Evolutionary conservation across 2,888 invertebrate species (phyloP).

Genomic region (Rhagophthalmus giganteus): DNA sequence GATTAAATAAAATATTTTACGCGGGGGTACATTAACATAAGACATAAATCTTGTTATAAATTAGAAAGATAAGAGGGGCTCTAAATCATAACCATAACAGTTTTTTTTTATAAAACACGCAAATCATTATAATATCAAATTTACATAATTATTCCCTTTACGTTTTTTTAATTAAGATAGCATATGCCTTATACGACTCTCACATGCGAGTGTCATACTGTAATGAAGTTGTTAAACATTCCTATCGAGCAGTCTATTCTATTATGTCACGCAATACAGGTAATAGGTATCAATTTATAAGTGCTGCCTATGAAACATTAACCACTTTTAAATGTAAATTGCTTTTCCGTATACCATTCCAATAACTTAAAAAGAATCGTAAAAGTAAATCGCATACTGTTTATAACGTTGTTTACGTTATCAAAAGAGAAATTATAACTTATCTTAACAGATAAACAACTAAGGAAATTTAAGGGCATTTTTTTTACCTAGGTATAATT

Average conservation of each 20-base stretch:
- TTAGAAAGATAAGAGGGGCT: slow-evolving; percentile 43
- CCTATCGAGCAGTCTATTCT: slow-evolving; percentile 26
- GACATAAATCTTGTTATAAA: slow-evolving; percentile 33
- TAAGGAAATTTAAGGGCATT: no score
- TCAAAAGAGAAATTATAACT: no score
- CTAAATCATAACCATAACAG: slow-evolving; percentile 41
- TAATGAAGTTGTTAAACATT: slow-evolving; percentile 49
- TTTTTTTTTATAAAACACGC: slow-evolving; percentile 39
- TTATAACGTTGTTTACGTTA: no score
- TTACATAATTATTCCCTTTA: slow-evolving; percentile 48
- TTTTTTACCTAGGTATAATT: no score
- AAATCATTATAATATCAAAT: slow-evolving; percentile 40
- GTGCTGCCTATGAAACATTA: slow-evolving; percentile 21
- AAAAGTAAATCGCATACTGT: no score
- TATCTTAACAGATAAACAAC: no score
- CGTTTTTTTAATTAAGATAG: slow-evolving; percentile 47
- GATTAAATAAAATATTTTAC: neutral
- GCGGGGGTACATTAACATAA: neutral
- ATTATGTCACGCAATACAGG: slow-evolving; percentile 22
- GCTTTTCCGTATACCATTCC: neutral
- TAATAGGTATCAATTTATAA: slow-evolving; percentile 24
- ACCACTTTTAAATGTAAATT: slow-evolving; percentile 10
- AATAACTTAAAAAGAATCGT: neutral
- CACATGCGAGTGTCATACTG: slow-evolving; percentile 46
- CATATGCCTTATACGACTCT: slow-evolving; percentile 39